phyloP scores from a whole-genome alignment of 2,888 invertebrate species.

The Dastarcus helophoroides region DNA sequence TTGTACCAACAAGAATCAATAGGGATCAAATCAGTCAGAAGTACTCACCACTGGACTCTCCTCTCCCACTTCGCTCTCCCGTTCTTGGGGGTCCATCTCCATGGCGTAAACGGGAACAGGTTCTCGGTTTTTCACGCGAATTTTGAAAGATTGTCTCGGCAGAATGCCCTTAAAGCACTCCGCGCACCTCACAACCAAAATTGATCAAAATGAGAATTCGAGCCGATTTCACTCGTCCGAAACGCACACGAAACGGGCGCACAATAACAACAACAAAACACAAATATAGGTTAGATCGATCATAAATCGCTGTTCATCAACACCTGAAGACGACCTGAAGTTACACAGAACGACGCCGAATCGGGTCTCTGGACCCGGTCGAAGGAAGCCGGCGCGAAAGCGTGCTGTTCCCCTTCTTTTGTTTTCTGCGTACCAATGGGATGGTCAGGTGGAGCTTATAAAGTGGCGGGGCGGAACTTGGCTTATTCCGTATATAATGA shows the following conservation, averaged over 20 bases:
- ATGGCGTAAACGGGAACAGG: conserved; percentile 78
- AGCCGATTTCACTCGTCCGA: conserved; percentile 11
- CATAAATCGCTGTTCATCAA: conserved; percentile 2
- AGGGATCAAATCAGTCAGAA: background rate
- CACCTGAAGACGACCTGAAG: background rate
- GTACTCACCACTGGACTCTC: conserved; percentile 62
- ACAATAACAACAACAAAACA: conserved; percentile 1
- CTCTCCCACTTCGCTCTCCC: conserved; percentile 65
- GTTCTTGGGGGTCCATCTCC: conserved; percentile 50
- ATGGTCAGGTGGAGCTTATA: conserved; percentile 29
- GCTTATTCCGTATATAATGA: conserved; percentile 27
- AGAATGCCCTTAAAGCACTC: conserved; percentile 34
- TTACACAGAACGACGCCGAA: conserved; percentile 1
- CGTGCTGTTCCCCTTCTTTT: conserved; percentile 19
- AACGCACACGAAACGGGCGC: conserved; percentile 8
- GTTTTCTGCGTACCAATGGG: conserved; percentile 22
- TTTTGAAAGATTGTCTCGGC: conserved; percentile 50
- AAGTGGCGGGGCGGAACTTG: conserved; percentile 30
- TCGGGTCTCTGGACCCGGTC: conserved; percentile 1
- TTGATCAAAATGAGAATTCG: conserved; percentile 7
- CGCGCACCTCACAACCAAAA: conserved; percentile 19
- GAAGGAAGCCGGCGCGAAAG: conserved; percentile 4
- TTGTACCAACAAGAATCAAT: background rate
- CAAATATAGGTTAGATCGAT: conserved; percentile 22
- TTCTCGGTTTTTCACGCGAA: conserved; percentile 81